Base-by-base conservation (phyloP, 1,140 invertebrate species). In the Phocides pigmalion region DNA sequence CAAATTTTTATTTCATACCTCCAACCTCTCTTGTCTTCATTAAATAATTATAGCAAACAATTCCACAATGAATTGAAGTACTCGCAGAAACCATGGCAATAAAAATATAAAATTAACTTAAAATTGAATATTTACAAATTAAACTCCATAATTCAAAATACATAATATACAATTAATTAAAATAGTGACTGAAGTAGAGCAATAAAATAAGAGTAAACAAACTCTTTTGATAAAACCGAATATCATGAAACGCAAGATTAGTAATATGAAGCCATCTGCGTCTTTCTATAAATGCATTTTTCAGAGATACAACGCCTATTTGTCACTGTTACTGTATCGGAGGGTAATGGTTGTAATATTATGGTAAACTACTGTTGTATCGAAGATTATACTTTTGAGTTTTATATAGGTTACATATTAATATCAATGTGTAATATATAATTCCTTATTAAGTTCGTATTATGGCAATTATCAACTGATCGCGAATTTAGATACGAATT, bases 81-180 rank as follows among this genome's bases (percentile, higher is more conserved):
- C 76, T 82, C 78, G 79, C 83, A 79, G 81, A 81, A 76, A 87
- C 79, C 76, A 90, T 90, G 88, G 88, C 88, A 90, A 87, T 86
- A 82, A 83, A 84, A 84, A 82, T 83, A 87, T 87, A 84, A 79
- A 81, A 81, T 87, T 87, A 90, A 89, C 82, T 88, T 89, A 89
- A 82, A 81, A 79, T 70, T 76, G 76, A 77, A 82, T 89, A 89
- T 90, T 90, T 89, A 89, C 86, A 89, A 87, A 87, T 83, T 76
- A 84, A 72, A 78, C 58, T 77, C 68, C 70, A 65, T 68, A 81
- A 81, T 78, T 79, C 78, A 79, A 84, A 54, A 87, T 88, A 87
- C 73, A 89, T 82, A 88, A 87, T 87, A 87, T 89, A 90, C 88
- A 90, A 87, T 89, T n/a, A n/a, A n/a, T n/a, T 89, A 89, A 81